Base-by-base conservation (phyloP, 1,140 invertebrate species). In the Marisa cornuarietis region DNA sequence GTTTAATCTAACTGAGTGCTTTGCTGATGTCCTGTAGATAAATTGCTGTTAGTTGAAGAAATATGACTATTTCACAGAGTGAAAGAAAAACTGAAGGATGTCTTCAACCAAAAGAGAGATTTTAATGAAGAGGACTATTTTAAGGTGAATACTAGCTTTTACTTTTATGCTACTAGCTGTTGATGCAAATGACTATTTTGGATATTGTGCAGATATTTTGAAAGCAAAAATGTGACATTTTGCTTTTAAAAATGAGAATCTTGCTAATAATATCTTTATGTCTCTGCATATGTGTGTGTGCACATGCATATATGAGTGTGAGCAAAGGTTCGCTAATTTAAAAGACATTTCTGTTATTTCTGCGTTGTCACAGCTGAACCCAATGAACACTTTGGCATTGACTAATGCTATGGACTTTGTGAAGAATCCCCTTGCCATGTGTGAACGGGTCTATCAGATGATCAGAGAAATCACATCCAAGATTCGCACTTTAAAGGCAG, bases 361-460 rank as follows among this genome's bases (percentile, higher is more conserved):
- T 54, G 52, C 52, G 20, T 24, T 51, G 69, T 78, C 79, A 11
- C 80, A 90, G 89, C 73, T 90, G 61, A 85, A 87, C 52, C 88
- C 89, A 24, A 88, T 87, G 26, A 80, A 77, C 31, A 88, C 84
- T 51, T 74, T 83, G 96, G 99, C 83, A 93, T 93, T 91, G 20
- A 73, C 86, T 74, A 95, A 95, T 86, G 98, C 98, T 0, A 92
- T 99, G 90, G 94, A 97, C 86, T 98, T 98, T 91, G 97, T 99
- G 0, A 97, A 97, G 91, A 99, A 99, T 93, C 98, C 99, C 0
- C 95, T 96, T 24, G 94, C 95, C 87, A 97, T 97, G 91, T 99
- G 98, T 91, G 94, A 96, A 84, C 94, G 96, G 87, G 95, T 99
- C 54, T 95, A 98, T 86, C 91, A 93, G 73, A 93, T 98, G 63